Evolutionary conservation across 2,888 invertebrate genomes (phyloP).

Genomic region (Napeogenes inachia): DNA sequence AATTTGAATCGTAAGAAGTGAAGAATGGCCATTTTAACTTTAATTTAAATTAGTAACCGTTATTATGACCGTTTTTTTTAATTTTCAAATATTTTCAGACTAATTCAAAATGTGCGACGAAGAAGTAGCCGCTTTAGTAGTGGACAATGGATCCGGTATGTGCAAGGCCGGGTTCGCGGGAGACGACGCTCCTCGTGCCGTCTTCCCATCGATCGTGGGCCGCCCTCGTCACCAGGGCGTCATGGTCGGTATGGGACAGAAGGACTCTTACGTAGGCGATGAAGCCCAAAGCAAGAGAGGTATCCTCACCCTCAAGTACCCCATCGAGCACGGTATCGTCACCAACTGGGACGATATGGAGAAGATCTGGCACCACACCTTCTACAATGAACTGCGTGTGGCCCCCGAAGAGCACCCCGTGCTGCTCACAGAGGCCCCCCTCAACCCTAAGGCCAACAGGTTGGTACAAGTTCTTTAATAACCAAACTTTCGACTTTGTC

Average conservation of each 20-base stretch:
- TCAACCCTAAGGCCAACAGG: slow-evolving; percentile 92
- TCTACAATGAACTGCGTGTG: slow-evolving; percentile 98
- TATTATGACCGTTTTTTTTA: not conserved
- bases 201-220: slow-evolving; percentile 97
- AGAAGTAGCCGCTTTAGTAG: slow-evolving; percentile 94
- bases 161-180: slow-evolving; percentile 98
- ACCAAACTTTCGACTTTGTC: slow-evolving; percentile 9
- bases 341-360: slow-evolving; percentile 99
- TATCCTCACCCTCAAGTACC: slow-evolving; percentile 96
- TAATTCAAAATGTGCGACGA: slow-evolving; percentile 73
- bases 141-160: slow-evolving; percentile 99
- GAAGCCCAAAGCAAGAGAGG: slow-evolving; percentile 98
- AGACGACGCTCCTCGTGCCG: slow-evolving; percentile 95
- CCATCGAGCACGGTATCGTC: slow-evolving; percentile 97
- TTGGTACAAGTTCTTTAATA: too few species aligned
- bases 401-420: slow-evolving; percentile 94
- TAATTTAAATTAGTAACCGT: too few species aligned
- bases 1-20: too few species aligned
- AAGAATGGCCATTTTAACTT: too few species aligned
- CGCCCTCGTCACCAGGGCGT: slow-evolving; percentile 95
- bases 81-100: slow-evolving; percentile 41
- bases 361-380: slow-evolving; percentile 99
- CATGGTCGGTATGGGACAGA: slow-evolving; percentile 99
- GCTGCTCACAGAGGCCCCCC: slow-evolving; percentile 90
- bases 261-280: slow-evolving; percentile 97